Evolutionary conservation across 2,113 vertebrate species (phyloP).

Genomic region (Labeo rohita): DNA sequence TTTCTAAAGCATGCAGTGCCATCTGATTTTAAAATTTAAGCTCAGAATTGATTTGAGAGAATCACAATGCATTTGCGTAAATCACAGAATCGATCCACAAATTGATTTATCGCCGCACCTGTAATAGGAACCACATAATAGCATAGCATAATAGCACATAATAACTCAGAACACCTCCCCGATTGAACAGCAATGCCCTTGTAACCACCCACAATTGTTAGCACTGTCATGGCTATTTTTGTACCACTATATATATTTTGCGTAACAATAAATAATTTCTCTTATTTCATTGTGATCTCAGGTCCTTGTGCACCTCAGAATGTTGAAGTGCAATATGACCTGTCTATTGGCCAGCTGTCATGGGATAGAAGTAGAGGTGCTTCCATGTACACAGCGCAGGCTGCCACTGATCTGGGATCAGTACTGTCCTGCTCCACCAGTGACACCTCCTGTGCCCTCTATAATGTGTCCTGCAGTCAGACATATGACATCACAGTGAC

Average conservation of each 20-base stretch:
- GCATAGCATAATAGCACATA: background rate
- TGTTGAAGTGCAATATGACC: conserved; percentile 62
- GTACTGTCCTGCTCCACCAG: conserved; percentile 62
- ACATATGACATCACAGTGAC: conserved; percentile 70
- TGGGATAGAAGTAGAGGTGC: conserved; percentile 72
- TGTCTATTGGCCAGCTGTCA: conserved; percentile 63
- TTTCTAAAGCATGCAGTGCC: no score
- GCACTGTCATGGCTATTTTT: background rate
- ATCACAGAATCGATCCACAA: no score
- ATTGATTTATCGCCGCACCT: no score
- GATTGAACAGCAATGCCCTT: background rate
- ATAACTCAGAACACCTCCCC: background rate
- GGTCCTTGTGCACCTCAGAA: conserved; percentile 70
- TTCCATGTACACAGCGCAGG: conserved; percentile 63
- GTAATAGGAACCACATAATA: background rate
- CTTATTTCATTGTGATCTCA: conserved; percentile 44
- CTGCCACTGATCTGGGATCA: conserved; percentile 66
- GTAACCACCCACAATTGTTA: background rate
- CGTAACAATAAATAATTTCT: background rate
- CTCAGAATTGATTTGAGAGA: no score
- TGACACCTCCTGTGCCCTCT: conserved; percentile 68
- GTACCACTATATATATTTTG: background rate
- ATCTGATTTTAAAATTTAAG: no score
- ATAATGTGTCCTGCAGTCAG: conserved; percentile 70
- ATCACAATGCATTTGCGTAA: no score